phyloP scores from a whole-genome alignment of 2,113 vertebrate genomes.

The Tetraodon nigroviridis region DNA sequence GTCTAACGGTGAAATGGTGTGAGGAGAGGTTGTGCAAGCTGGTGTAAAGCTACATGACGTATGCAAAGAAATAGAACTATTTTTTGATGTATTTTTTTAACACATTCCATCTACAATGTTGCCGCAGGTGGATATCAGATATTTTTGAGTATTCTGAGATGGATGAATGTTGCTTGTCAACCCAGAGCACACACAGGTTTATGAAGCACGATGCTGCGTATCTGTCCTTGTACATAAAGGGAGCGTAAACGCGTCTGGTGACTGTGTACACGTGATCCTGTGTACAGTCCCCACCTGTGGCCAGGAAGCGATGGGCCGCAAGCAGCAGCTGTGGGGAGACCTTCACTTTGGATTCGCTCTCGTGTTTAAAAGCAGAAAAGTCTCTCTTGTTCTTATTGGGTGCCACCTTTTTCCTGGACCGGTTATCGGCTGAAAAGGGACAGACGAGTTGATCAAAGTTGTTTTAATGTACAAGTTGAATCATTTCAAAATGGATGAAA shows the following conservation, averaged over 20 bases:
- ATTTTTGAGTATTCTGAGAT: too few relatives aligned
- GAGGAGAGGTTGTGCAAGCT: too few relatives aligned
- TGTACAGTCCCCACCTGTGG: constrained; percentile 77
- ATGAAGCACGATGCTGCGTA: neutral
- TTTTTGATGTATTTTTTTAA: too few relatives aligned
- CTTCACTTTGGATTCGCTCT: constrained; percentile 89
- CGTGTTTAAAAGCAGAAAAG: constrained; percentile 92
- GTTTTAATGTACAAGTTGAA: neutral
- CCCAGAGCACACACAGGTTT: too few relatives aligned
- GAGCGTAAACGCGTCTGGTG: neutral
- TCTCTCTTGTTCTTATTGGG: constrained; percentile 85
- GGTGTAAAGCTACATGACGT: too few relatives aligned
- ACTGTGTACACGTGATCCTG: neutral
- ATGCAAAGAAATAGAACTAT: too few relatives aligned
- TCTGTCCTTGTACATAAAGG: neutral
- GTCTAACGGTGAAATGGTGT: too few relatives aligned
- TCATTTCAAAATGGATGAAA: neutral
- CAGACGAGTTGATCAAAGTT: neutral
- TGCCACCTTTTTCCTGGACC: constrained; percentile 81
- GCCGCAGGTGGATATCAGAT: too few relatives aligned
- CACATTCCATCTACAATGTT: too few relatives aligned
- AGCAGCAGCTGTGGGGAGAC: constrained; percentile 94
- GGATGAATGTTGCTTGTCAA: too few relatives aligned
- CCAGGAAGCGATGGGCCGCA: constrained; percentile 92
- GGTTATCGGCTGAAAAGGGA: constrained; percentile 82